phyloP scores from a whole-genome alignment of 2,888 invertebrate species.

The Myopa tessellatipennis region DNA sequence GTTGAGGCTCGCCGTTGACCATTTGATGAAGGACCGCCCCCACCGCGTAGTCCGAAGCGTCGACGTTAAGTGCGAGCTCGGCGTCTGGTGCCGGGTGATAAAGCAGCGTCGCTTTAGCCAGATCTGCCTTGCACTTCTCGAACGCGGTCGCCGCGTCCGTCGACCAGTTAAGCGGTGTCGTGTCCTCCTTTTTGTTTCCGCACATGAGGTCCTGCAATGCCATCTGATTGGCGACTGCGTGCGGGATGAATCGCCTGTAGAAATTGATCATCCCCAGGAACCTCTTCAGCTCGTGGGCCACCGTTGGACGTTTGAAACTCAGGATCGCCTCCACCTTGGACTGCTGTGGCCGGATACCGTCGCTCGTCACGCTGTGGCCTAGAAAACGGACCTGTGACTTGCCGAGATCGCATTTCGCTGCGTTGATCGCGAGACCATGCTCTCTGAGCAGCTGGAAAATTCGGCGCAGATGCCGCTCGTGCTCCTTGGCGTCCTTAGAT shows the following conservation, averaged over 20 bases:
- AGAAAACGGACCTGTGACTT: too few species aligned
- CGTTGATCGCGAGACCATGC: conserved; percentile 36
- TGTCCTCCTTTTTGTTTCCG: conserved; percentile 40
- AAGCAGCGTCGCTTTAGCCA: conserved; percentile 11
- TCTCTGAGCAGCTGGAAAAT: conserved; percentile 20
- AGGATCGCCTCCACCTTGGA: too few species aligned
- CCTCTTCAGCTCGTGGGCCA: too few species aligned
- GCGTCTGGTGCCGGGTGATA: too few species aligned
- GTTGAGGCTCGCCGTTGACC: background rate
- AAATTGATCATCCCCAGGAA: too few species aligned
- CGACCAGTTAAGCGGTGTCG: conserved; percentile 40
- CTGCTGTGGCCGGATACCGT: too few species aligned
- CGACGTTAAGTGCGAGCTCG: too few species aligned
- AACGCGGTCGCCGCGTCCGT: conserved; percentile 36
- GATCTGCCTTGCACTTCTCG: conserved; percentile 37
- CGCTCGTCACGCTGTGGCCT: too few species aligned
- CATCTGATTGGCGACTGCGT: background rate
- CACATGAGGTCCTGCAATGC: conserved; percentile 35
- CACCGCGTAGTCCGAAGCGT: conserved; percentile 9
- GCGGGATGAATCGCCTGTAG: background rate
- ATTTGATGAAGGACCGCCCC: conserved; percentile 45
- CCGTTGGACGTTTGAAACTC: too few species aligned
- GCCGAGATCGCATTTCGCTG: conserved; percentile 37
- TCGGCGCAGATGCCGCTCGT: conserved; percentile 20
- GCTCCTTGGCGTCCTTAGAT: too few species aligned